Conservation (phyloP, 2,113 vertebrate genomes). For the Pteropus alecto region DNA sequence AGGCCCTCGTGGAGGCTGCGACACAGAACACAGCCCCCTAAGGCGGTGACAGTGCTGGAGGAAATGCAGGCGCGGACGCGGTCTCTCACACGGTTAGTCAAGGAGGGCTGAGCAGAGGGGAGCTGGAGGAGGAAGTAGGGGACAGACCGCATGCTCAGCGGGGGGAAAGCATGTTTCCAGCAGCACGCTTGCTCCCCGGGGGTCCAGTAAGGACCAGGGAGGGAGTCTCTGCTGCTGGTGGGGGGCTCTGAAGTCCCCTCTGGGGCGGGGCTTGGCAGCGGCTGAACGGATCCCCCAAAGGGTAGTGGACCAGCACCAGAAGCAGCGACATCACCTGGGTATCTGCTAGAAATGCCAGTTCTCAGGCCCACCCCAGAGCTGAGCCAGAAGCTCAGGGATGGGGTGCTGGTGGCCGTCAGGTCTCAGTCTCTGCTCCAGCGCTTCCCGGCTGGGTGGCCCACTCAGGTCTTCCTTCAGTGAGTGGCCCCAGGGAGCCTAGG, state of each 20-base stretch:
- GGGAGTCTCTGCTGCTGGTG: not conserved
- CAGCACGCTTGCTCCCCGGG: no score
- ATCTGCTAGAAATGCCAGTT: not conserved
- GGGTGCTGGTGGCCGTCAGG: not conserved
- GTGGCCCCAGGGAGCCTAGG: not conserved
- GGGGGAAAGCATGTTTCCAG: not conserved
- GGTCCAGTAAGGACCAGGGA: not conserved
- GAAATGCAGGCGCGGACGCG: not conserved
- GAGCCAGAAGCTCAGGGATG: not conserved
- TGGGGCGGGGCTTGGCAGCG: not conserved
- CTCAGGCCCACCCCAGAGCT: not conserved
- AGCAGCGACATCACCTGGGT: not conserved
- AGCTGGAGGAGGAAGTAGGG: not conserved
- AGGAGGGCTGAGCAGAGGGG: not conserved
- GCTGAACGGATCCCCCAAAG: not conserved
- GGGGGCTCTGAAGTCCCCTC: no score
- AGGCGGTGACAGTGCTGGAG: accelerated
- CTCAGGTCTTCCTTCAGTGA: not conserved
- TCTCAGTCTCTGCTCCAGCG: not conserved
- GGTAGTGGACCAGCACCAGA: not conserved
- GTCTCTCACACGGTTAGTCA: not conserved
- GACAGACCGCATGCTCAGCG: not conserved
- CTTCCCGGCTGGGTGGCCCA: not conserved
- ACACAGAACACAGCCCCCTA: accelerated
- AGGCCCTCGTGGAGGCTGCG: accelerated